These are phyloP conservation scores for Hedychridium roseum DNA, from an alignment of 2,888 invertebrate species.

Conservation along the genomic window DNA sequence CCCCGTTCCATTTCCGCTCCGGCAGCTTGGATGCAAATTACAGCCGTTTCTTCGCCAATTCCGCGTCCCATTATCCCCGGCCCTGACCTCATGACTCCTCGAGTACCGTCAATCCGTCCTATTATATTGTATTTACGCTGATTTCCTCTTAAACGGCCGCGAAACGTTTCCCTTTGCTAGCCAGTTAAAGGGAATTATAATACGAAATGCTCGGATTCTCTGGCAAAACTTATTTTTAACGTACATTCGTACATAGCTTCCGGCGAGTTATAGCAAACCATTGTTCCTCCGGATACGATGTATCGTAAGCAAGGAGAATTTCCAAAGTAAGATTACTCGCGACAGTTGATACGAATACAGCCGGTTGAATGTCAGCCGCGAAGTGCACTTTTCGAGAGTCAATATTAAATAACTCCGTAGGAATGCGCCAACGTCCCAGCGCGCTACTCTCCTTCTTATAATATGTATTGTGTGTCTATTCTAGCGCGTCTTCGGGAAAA, in stretches of 20 bases:
- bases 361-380: neutral
- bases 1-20: neutral
- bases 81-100: slow-evolving; percentile 6
- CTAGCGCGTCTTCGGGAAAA: slow-evolving; percentile 29
- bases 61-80: slow-evolving; percentile 30
- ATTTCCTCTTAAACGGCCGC: neutral
- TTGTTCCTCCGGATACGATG: too few relatives aligned
- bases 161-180: neutral
- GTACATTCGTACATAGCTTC: too few relatives aligned
- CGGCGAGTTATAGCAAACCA: too few relatives aligned
- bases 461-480: slow-evolving; percentile 23
- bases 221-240: too few relatives aligned
- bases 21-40: slow-evolving; percentile 33
- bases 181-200: too few relatives aligned
- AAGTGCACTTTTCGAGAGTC: too few relatives aligned
- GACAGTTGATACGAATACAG: too few relatives aligned
- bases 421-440: too few relatives aligned
- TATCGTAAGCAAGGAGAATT: too few relatives aligned
- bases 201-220: too few relatives aligned
- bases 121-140: neutral
- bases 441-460: neutral
- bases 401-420: too few relatives aligned
- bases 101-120: slow-evolving; percentile 8
- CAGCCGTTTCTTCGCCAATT: slow-evolving; percentile 24
- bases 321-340: too few relatives aligned